phyloP scores from a whole-genome alignment of 2,888 invertebrate genomes.

The Spisula solida region DNA sequence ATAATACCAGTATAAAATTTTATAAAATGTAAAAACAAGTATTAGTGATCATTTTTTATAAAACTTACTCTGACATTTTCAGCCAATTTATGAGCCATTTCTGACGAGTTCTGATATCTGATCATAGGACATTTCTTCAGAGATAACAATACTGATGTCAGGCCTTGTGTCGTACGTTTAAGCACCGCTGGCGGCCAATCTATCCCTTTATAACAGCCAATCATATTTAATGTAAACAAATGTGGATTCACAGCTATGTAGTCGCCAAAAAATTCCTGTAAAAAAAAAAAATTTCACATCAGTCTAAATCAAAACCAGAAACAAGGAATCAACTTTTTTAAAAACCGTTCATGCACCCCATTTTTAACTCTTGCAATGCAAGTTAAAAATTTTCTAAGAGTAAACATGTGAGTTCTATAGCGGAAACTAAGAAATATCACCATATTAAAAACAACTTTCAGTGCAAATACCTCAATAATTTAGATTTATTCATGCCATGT shows the following conservation, averaged over 20 bases:
- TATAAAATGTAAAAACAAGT: neutral
- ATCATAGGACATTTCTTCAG: conserved; percentile 96
- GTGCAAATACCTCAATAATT: too few relatives aligned
- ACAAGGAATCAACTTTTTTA: too few relatives aligned
- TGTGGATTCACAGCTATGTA: conserved; percentile 97
- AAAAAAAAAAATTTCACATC: too few relatives aligned
- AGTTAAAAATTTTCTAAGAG: too few relatives aligned
- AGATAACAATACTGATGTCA: conserved; percentile 95
- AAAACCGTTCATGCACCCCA: too few relatives aligned
- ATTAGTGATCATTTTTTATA: neutral
- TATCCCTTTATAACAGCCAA: conserved; percentile 86
- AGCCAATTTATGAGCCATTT: conserved; percentile 94
- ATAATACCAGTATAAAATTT: too few relatives aligned
- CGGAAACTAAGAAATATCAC: too few relatives aligned
- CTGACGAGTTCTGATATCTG: conserved; percentile 95
- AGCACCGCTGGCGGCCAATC: conserved; percentile 93
- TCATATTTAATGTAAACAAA: conserved; percentile 91
- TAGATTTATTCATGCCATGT: too few relatives aligned
- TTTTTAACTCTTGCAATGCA: too few relatives aligned
- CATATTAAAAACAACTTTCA: too few relatives aligned
- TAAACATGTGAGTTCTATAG: too few relatives aligned
- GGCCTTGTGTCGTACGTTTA: conserved; percentile 94
- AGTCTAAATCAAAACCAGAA: too few relatives aligned
- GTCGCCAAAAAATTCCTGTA: conserved; percentile 98
- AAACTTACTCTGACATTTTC: conserved; percentile 91